Evolutionary conservation across 1,140 invertebrate species (phyloP), one percentile per base, ranked within the genome.

Genomic region (Nilaparvata lugens): DNA sequence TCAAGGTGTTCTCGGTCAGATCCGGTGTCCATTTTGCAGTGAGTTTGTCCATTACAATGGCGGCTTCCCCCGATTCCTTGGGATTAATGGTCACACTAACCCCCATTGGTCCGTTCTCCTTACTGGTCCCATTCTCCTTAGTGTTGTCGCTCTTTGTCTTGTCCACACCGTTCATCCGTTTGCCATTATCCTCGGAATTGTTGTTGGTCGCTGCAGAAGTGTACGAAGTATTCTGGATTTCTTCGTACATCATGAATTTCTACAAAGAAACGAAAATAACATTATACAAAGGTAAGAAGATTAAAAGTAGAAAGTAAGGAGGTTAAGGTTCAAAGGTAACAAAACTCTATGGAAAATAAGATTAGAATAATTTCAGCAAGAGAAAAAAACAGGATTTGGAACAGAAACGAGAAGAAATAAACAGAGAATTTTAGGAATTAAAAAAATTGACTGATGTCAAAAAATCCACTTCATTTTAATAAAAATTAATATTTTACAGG

Each of bases 181-280:
- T 16, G 4, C 31, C 42, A 16, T 60, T 31, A 11, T 35, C 42
- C 9, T 52, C 25, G n/a, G n/a, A n/a, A n/a, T 43, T 14, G n/a
- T 2, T 28, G n/a, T 31, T 21, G 7, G 13, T 5, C 6, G 31
- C 38, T 13, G 11, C 25, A n/a, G 52, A 31, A 16, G 11, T 2
- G n/a, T 14, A 16, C 2, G 13, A 18, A 24, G 18, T 28, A 19
- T 24, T 6, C 21, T 9, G 24, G 9, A 19, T 60, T 45, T 60
- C 58, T 19, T 60, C 35, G 28, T 60, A 60, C 16, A 25, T 60
- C 42, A 60, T 24, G 19, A 60, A 60, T 35, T 43, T 60, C 58
- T 60, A 35, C 18, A 31, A 59, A 14, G 7, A 40, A 55, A 55
- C 9, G 35, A 2, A 56, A 4, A 56, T 7, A 28, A 23, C 2